Evolutionary conservation across 2,888 invertebrate genomes (phyloP), one percentile per base, ranked within the genome.

Genomic region (Nysson spinosus): DNA sequence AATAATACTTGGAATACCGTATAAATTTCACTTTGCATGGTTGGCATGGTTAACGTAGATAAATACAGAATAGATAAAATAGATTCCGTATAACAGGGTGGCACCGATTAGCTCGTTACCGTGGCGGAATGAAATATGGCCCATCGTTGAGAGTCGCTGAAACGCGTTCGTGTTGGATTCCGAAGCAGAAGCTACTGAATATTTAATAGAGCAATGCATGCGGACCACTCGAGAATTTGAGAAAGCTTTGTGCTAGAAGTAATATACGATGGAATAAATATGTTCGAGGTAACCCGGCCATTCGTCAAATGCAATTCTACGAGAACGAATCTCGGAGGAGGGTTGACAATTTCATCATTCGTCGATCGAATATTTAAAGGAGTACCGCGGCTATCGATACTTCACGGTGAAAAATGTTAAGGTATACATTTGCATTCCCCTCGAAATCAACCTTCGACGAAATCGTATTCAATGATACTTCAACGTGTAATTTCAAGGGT

Each of bases 51-150:
- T 60, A 66, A 58, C 67, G 67, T n/a, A 68, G 54, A 68, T 66
- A 66, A 68, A 66, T 68, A 66, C 55, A 66, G 55, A 34, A 66
- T 68, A 66, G 60, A 68, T 55, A 60, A 66, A 60, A 55, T 51
- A 60, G 66, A 60, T 49, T 44, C 39, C 42, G 54, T 47, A 66
- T 66, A 66, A 68, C 67, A 60, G 66, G 47, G 51, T 30, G 54
- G 60, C 67, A 60, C 60, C 66, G 67, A 68, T 68, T 68, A 68
- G 54, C 67, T 68, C 43, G 67, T 68, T 68, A 55, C 67, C 19
- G 12, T n/a, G 60, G 26, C 35, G 32, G 12, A 16, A 44, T 68
- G 67, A 68, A 51, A 66, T 68, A 68, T 42, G 32, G 66, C 35
- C 54, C 9, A 54, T 35, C 60, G 60, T 46, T 42, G 32, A 26